These are phyloP conservation scores for Tinea semifulvella DNA, from an alignment of 2,888 invertebrate genomes.

Conservation along the genomic window DNA sequence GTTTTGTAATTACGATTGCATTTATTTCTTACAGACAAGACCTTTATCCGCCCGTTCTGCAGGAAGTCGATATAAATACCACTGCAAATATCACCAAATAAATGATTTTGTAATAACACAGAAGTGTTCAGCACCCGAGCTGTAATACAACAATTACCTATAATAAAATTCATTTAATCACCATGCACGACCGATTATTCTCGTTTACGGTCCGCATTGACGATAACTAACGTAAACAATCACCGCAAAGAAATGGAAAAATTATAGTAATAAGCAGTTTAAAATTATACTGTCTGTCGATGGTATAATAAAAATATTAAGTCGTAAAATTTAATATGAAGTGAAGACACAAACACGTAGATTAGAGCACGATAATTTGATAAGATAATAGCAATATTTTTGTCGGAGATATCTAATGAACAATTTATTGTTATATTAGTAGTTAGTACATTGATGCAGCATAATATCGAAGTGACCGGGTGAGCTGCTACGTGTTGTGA, in stretches of 20 bases:
- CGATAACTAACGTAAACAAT: slow-evolving; percentile 12
- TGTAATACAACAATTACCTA: slow-evolving; percentile 10
- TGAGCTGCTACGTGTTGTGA: slow-evolving; percentile 16
- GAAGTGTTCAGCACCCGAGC: slow-evolving; percentile 3
- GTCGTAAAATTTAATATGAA: not conserved
- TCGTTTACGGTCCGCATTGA: slow-evolving; percentile 12
- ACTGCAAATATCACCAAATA: not conserved
- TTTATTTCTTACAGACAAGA: not conserved
- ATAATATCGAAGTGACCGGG: slow-evolving; percentile 39
- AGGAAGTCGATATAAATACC: slow-evolving; percentile 4
- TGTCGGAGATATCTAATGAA: slow-evolving; percentile 1
- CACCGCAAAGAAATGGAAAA: slow-evolving; percentile 8
- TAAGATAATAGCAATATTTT: slow-evolving; percentile 1
- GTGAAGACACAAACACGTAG: not conserved
- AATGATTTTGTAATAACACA: slow-evolving; percentile 6
- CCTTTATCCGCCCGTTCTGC: not conserved
- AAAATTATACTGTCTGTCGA: not conserved
- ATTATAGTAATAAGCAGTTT: not conserved
- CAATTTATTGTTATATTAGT: not conserved
- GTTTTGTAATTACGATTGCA: slow-evolving; percentile 6
- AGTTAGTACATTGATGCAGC: slow-evolving; percentile 26
- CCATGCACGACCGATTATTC: slow-evolving; percentile 12
- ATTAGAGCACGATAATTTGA: not conserved
- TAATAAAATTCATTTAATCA: slow-evolving; percentile 13
- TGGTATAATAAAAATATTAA: not conserved